phyloP scores from a whole-genome alignment of 1,140 invertebrate species.

The Lanistes nyassanus region DNA sequence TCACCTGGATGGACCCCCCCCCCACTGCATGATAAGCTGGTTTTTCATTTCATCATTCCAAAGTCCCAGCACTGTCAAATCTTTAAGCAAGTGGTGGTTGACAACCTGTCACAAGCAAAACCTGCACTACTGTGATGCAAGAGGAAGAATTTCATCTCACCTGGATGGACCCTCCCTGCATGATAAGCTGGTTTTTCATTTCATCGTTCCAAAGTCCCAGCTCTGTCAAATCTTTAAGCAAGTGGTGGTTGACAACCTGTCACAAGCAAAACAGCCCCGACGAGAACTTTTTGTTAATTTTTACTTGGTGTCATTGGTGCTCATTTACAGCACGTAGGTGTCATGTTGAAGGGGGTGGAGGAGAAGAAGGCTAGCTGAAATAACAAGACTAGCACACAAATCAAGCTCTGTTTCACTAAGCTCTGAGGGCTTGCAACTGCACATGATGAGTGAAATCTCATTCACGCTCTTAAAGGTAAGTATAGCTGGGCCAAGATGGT shows the following conservation, averaged over 20 bases:
- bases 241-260: constrained; percentile 96
- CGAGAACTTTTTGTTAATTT: background rate
- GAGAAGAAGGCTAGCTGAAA: too few species aligned
- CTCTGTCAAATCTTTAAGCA: constrained; percentile 90
- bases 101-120: constrained; percentile 84
- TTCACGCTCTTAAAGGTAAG: too few species aligned
- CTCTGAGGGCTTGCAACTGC: too few species aligned
- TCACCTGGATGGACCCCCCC: constrained; percentile 90
- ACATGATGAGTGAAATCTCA: too few species aligned
- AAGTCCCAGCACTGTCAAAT: constrained; percentile 88
- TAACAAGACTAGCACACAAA: too few species aligned
- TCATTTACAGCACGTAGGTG: too few species aligned
- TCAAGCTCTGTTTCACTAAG: too few species aligned
- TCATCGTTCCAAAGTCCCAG: constrained; percentile 91
- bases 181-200: constrained; percentile 96
- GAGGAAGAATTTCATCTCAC: too few species aligned
- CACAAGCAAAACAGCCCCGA: constrained; percentile 48
- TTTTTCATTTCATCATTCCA: constrained; percentile 99
- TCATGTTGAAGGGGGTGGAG: too few species aligned
- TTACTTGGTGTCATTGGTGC: too few species aligned
- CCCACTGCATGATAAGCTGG: constrained; percentile 88
- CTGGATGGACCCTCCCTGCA: constrained; percentile 93
- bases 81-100: constrained; percentile 92
- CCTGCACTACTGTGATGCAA: too few species aligned
- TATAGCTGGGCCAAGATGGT: too few species aligned